Evolutionary conservation across 2,797 vertebrate species (phyloP).

Genomic region (Aldrovandia affinis): DNA sequence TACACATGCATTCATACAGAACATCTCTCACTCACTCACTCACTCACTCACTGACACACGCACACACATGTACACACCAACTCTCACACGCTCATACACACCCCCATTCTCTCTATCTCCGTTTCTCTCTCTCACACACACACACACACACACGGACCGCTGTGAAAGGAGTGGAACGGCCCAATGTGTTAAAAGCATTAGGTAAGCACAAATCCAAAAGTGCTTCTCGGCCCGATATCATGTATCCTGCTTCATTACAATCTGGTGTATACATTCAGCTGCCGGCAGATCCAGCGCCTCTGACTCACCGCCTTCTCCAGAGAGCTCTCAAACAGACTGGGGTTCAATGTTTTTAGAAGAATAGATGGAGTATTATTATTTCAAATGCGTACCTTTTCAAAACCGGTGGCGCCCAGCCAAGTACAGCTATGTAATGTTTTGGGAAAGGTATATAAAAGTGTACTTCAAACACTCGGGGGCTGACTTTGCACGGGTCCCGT

Average conservation of each 20-base stretch:
- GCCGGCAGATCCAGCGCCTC: constrained; percentile 51
- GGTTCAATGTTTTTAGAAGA: constrained; percentile 65
- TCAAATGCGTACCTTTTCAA: constrained; percentile 49
- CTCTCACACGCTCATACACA: constrained; percentile 27
- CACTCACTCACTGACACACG: constrained; percentile 24
- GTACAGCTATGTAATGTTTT: constrained; percentile 43
- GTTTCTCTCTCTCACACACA: too few species aligned
- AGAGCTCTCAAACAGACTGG: constrained; percentile 62
- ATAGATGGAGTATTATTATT: constrained; percentile 62
- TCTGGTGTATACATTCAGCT: constrained; percentile 73
- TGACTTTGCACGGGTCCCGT: constrained; percentile 18
- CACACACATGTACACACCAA: constrained; percentile 20
- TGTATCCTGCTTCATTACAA: constrained; percentile 76
- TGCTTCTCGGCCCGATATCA: constrained; percentile 67
- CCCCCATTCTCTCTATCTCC: too few species aligned
- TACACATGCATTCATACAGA: constrained; percentile 16
- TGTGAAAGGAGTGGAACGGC: constrained; percentile 72
- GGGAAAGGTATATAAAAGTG: constrained; percentile 47
- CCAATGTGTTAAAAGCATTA: constrained; percentile 83
- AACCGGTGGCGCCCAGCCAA: constrained; percentile 46
- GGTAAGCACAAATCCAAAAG: constrained; percentile 74
- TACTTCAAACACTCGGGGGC: constrained; percentile 35
- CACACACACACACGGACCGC: constrained; percentile 41
- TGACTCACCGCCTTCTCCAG: constrained; percentile 56
- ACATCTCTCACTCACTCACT: constrained; percentile 7